Conservation (phyloP, 2,797 vertebrate genomes). For the Sylvilagus floridanus region DNA sequence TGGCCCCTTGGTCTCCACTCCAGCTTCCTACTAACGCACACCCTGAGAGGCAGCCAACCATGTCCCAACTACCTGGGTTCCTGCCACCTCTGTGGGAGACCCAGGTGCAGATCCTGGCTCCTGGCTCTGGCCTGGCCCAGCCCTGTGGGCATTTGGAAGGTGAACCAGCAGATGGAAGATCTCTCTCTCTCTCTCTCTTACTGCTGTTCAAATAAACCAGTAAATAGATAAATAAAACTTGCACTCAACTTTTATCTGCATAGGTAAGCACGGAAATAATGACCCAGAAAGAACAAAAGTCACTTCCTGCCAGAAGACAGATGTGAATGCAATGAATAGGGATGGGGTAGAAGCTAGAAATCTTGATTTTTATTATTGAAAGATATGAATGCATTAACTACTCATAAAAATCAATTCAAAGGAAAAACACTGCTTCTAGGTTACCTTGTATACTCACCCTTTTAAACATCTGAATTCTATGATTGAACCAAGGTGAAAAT, state of each 20-base stretch:
- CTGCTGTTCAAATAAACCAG: too few species aligned
- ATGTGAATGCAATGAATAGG: not conserved
- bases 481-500: constrained; percentile 51
- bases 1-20: too few species aligned
- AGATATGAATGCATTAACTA: not conserved
- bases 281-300: not conserved
- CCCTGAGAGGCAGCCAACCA: too few species aligned
- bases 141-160: too few species aligned
- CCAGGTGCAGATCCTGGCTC: too few species aligned
- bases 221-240: too few species aligned
- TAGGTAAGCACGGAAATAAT: not conserved
- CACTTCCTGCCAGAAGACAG: not conserved
- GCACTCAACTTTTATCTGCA: not conserved
- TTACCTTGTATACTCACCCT: constrained; percentile 44
- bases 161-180: too few species aligned
- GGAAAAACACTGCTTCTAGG: not conserved
- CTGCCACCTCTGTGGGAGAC: too few species aligned
- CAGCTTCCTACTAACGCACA: too few species aligned
- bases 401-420: not conserved
- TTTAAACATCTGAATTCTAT: constrained; percentile 58
- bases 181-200: too few species aligned
- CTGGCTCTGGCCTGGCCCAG: too few species aligned
- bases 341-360: not conserved
- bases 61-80: too few species aligned
- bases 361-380: constrained; percentile 15